Conservation (phyloP, 2,888 invertebrate species). For the Temnothorax rugatulus region DNA sequence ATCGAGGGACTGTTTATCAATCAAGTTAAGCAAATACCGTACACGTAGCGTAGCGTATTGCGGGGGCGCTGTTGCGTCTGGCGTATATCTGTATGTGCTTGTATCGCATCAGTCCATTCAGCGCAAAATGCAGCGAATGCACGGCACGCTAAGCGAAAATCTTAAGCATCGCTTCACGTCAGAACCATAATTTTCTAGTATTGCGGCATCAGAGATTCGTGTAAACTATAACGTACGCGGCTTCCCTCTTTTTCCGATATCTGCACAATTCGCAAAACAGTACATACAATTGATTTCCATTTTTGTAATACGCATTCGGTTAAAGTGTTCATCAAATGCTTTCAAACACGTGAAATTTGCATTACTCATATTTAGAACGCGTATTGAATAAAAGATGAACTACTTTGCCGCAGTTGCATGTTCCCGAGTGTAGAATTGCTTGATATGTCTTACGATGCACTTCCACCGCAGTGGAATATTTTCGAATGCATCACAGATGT, state of each 20-base stretch:
- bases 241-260: not conserved
- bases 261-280: not conserved
- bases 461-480: constrained; percentile 20
- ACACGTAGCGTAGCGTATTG: constrained; percentile 50
- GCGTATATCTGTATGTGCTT: constrained; percentile 26
- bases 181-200: not conserved
- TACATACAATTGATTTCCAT: not conserved
- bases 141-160: not conserved
- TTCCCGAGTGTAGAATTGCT: constrained; percentile 23
- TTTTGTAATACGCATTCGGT: not conserved
- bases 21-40: constrained; percentile 76
- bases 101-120: constrained; percentile 32
- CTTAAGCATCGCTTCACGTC: constrained; percentile 7
- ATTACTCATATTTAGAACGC: constrained; percentile 41
- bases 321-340: constrained; percentile 14
- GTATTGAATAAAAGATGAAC: constrained; percentile 45
- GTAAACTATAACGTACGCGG: not conserved
- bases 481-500: constrained; percentile 17
- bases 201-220: not conserved
- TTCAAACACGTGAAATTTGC: constrained; percentile 31
- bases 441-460: constrained; percentile 13
- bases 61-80: constrained; percentile 33
- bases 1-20: constrained; percentile 75
- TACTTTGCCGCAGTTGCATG: constrained; percentile 40
- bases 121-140: not conserved